Conservation (phyloP, 2,797 vertebrate genomes). For the Mycteria americana region DNA sequence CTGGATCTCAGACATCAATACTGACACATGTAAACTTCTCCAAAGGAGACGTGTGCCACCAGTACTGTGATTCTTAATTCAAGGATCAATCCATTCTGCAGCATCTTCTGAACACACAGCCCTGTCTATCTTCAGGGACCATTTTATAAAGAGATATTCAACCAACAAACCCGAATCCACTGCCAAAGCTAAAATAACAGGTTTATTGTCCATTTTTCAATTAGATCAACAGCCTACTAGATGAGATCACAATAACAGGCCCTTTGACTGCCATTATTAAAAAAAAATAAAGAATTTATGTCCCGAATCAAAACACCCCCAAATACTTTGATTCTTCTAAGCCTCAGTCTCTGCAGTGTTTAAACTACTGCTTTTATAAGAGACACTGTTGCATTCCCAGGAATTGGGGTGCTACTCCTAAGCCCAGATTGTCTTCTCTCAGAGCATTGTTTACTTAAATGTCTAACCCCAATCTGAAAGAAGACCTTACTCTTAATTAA, state of each 20-base stretch:
- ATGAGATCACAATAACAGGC: neutral
- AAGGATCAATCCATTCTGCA: neutral
- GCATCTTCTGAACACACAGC: neutral
- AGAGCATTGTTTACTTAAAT: neutral
- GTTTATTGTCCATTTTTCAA: neutral
- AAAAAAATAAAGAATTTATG: neutral
- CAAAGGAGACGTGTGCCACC: neutral
- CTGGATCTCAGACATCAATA: neutral
- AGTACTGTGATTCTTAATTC: neutral
- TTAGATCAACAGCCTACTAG: neutral
- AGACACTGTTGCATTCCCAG: neutral
- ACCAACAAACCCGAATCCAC: neutral
- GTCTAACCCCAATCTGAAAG: neutral
- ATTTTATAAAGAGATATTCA: neutral
- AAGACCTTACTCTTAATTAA: neutral
- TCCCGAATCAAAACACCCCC: neutral
- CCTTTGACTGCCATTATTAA: neutral
- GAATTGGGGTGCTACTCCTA: neutral
- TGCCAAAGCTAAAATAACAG: neutral
- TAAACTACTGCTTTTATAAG: neutral
- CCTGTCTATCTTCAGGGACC: neutral
- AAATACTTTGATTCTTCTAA: neutral
- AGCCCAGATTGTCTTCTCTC: neutral
- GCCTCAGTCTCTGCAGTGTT: neutral
- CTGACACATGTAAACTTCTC: neutral